phyloP scores from a whole-genome alignment of 2,888 invertebrate species.

The Limenitis camilla region DNA sequence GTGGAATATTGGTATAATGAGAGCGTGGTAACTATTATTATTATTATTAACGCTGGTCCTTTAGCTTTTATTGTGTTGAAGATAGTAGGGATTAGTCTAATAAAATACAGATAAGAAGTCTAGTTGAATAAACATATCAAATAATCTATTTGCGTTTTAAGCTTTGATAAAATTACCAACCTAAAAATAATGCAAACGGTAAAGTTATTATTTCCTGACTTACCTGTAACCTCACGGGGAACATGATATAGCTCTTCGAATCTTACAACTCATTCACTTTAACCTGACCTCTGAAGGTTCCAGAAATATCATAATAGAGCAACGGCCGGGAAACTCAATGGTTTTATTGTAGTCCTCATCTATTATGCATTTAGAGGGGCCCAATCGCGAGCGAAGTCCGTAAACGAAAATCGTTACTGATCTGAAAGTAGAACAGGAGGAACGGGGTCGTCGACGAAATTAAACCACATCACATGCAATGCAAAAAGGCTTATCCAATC shows the following conservation, averaged over 20 bases:
- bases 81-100: too few relatives aligned
- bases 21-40: too few relatives aligned
- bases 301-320: constrained; percentile 56
- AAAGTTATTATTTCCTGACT: not conserved
- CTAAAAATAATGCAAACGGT: not conserved
- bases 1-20: too few relatives aligned
- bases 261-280: constrained; percentile 13
- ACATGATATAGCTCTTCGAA: constrained; percentile 14
- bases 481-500: constrained; percentile 15
- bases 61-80: too few relatives aligned
- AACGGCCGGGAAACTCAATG: constrained; percentile 51
- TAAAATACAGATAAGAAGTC: too few relatives aligned
- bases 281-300: constrained; percentile 28
- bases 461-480: constrained; percentile 22
- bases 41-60: too few relatives aligned
- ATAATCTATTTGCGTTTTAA: too few relatives aligned
- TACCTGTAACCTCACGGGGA: not conserved
- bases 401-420: constrained; percentile 64
- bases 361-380: constrained; percentile 58
- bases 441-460: constrained; percentile 30
- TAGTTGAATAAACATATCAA: too few relatives aligned
- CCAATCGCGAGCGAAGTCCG: constrained; percentile 46
- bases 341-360: constrained; percentile 65
- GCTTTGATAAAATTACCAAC: constrained; percentile 25
- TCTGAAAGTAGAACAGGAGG: constrained; percentile 35